Evolutionary conservation across 92 coral and sea anemone genomes (phyloP).

Genomic region (Porites divaricata): DNA sequence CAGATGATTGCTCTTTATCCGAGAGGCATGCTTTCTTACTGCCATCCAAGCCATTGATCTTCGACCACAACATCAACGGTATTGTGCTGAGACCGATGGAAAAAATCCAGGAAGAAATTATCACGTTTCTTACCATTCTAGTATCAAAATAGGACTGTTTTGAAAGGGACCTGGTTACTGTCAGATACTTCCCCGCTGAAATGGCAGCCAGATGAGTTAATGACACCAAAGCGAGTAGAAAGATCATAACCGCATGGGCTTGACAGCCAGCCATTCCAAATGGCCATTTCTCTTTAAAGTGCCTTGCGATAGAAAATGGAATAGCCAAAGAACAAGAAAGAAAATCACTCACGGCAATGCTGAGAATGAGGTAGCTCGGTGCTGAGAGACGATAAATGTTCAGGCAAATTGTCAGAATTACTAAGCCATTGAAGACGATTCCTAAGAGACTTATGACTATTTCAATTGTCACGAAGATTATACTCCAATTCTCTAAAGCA

Average conservation of each 20-base stretch:
- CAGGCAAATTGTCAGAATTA: conserved; percentile 39
- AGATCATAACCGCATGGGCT: conserved; percentile 70
- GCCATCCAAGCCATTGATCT: conserved; percentile 53
- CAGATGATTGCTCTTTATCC: conserved; percentile 34
- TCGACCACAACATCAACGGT: conserved; percentile 62
- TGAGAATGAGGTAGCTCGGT: conserved; percentile 56
- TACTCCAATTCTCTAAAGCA: not conserved
- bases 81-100: conserved; percentile 46
- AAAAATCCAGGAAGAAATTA: conserved; percentile 49
- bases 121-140: conserved; percentile 30
- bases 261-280: conserved; percentile 60
- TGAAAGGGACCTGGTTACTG: conserved; percentile 53
- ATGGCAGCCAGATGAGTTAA: conserved; percentile 56
- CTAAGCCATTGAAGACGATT: conserved; percentile 38
- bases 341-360: conserved; percentile 62
- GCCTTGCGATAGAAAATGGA: conserved; percentile 55
- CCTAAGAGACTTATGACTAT: conserved; percentile 42
- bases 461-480: not conserved
- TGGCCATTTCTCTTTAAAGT: conserved; percentile 53
- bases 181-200: conserved; percentile 69
- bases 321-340: conserved; percentile 52
- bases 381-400: conserved; percentile 49
- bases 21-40: conserved; percentile 44
- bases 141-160: conserved; percentile 45
- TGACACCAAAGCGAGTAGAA: conserved; percentile 62